phyloP scores from a whole-genome alignment of 2,797 vertebrate species.

The Hippocampus kuda region DNA sequence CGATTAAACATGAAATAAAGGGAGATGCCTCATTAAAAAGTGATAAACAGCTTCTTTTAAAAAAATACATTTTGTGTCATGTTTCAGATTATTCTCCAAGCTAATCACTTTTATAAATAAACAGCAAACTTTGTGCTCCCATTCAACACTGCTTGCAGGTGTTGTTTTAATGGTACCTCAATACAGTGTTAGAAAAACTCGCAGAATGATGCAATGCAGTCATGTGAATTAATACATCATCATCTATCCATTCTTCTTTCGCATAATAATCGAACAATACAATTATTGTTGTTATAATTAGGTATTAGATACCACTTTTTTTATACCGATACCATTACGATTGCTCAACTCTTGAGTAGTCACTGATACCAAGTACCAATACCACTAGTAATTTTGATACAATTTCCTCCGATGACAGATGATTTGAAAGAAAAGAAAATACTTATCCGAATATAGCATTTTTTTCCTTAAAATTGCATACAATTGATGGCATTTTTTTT shows the following conservation, averaged over 20 bases:
- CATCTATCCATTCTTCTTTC: neutral
- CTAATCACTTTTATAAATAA: neutral
- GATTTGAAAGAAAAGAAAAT: too few relatives aligned
- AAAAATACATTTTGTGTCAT: neutral
- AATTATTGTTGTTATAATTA: too few relatives aligned
- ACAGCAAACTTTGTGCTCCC: neutral
- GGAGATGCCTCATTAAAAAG: neutral
- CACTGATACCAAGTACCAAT: too few relatives aligned
- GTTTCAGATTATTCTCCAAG: neutral
- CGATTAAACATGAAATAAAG: neutral
- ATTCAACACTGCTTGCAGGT: neutral
- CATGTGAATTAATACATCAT: neutral
- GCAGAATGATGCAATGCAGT: neutral
- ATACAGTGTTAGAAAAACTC: neutral
- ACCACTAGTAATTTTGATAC: too few relatives aligned
- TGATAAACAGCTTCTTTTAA: neutral
- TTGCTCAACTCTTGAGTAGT: too few relatives aligned
- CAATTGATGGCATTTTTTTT: too few relatives aligned
- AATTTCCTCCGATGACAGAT: too few relatives aligned
- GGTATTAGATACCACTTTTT: too few relatives aligned
- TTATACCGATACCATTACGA: too few relatives aligned
- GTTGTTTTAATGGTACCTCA: neutral
- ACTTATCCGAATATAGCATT: too few relatives aligned
- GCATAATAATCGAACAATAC: neutral
- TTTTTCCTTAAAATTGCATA: too few relatives aligned